Base-by-base conservation (phyloP, 1,140 invertebrate species). In the Eufriesea mexicana region DNA sequence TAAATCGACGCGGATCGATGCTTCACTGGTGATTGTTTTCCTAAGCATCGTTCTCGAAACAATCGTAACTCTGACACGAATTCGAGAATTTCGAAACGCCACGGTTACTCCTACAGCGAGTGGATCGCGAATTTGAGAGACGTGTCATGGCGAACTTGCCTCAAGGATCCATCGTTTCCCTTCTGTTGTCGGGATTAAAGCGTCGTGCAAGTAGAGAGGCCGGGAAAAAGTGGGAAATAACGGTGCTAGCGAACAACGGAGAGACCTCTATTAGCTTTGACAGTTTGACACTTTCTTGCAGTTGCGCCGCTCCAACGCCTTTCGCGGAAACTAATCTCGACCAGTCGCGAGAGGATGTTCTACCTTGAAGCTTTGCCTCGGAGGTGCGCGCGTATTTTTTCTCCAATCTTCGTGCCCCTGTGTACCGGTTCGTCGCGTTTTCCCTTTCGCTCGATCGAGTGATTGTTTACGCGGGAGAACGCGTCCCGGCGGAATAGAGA, bases 391-490 rank as follows among this genome's bases (percentile, higher is more conserved):
- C 51, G 8, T 28, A 18, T 55, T 54, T 64, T 42, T 35, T 55
- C 51, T 45, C 59, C 23, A 62, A 42, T 51, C 51, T 51, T 18
- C 28, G 42, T 57, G 64, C 62, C 55, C 70, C 64, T 54, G 35
- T 28, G 59, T 70, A 80, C 35, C 68, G 25, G 10, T 68, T 28
- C 59, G 42, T 57, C 85, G 71, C 28, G 61, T 54, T 51, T 73
- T 35, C 59, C 61, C 35, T 73, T 72, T 72, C 80, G 77, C 62
- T 51, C 70, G 45, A 80, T 81, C 74, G 83, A 64, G 74, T 79
- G 87, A 87, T 85, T 73, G 86, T 87, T 87, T 85, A 87, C 78
- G 83, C 83, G 83, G 78, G 74, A 85, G 72, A 57, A 77, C 67
- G 61, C 75, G 9, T n/a, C n/a, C n/a, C 57, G 62, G 49, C 66